Percentiles rank a stretch among this genome's conserved stretches.
Conservation (phyloP, 2,797 vertebrate genomes). For the Urosaurus nigricauda region DNA sequence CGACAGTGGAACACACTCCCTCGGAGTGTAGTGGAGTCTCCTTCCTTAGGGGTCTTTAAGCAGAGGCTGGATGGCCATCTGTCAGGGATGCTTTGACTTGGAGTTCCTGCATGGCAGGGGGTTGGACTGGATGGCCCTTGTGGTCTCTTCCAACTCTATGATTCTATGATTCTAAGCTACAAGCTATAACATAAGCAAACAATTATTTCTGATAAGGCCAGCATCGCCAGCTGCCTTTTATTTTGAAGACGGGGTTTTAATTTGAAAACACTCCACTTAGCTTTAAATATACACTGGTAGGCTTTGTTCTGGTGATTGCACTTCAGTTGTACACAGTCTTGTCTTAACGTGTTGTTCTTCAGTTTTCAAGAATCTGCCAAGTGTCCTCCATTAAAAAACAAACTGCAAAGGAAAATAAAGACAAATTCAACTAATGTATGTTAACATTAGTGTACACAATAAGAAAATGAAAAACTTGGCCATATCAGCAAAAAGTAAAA, state of each 20-base stretch:
- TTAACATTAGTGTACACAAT: background rate
- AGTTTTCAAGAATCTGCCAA: slow-evolving; percentile 40
- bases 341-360: background rate
- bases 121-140: too few species aligned
- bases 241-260: slow-evolving; percentile 53
- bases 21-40: too few species aligned
- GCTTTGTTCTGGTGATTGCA: slow-evolving; percentile 62
- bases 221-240: slow-evolving; percentile 48
- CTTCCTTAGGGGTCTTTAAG: too few species aligned
- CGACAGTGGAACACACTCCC: too few species aligned
- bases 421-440: background rate
- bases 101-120: too few species aligned
- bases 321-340: slow-evolving; percentile 37
- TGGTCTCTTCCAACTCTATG: too few species aligned
- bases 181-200: slow-evolving; percentile 49
- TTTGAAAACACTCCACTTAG: slow-evolving; percentile 60
- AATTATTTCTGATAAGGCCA: slow-evolving; percentile 55
- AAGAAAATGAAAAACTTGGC: background rate
- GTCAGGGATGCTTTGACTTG: too few species aligned
- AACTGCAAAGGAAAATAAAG: background rate
- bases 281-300: slow-evolving; percentile 48
- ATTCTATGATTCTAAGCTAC: too few species aligned
- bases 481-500: slow-evolving; percentile 4
- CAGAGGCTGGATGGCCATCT: too few species aligned
- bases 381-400: slow-evolving; percentile 10